Conservation (phyloP, 2,113 vertebrate species). For the Stomatorhinus ivindoensis region DNA sequence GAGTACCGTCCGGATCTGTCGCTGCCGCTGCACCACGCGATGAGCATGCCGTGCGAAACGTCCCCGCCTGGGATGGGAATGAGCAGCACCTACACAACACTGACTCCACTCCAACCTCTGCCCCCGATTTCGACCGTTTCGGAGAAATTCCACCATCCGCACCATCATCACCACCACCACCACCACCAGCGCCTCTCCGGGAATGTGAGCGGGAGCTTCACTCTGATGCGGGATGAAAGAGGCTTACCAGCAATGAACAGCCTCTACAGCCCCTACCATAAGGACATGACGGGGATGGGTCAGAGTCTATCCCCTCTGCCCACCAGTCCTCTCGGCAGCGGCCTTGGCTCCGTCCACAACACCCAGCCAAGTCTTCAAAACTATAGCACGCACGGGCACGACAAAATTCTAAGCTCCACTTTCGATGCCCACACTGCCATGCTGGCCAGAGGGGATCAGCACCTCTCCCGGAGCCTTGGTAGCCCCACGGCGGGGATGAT, state of each 20-base stretch:
- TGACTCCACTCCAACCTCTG: conserved; percentile 89
- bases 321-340: conserved; percentile 71
- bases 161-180: conserved; percentile 71
- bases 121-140: conserved; percentile 92
- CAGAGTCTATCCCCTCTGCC: conserved; percentile 81
- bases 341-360: conserved; percentile 78
- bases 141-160: conserved; percentile 86
- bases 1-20: conserved; percentile 89
- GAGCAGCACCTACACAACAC: conserved; percentile 91
- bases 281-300: conserved; percentile 85
- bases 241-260: conserved; percentile 85
- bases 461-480: conserved; percentile 77
- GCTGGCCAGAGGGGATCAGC: conserved; percentile 82
- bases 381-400: conserved; percentile 74
- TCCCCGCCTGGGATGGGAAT: conserved; percentile 90
- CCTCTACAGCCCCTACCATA: conserved; percentile 84
- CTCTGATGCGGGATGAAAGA: conserved; percentile 88
- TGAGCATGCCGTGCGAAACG: conserved; percentile 88
- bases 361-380: conserved; percentile 80
- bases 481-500: conserved; percentile 75
- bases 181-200: conserved; percentile 83
- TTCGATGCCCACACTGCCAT: conserved; percentile 88
- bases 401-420: conserved; percentile 85
- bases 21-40: conserved; percentile 89
- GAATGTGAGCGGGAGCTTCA: conserved; percentile 86